Evolutionary conservation across 2,888 invertebrate genomes (phyloP).

Genomic region (Mythimna impura): DNA sequence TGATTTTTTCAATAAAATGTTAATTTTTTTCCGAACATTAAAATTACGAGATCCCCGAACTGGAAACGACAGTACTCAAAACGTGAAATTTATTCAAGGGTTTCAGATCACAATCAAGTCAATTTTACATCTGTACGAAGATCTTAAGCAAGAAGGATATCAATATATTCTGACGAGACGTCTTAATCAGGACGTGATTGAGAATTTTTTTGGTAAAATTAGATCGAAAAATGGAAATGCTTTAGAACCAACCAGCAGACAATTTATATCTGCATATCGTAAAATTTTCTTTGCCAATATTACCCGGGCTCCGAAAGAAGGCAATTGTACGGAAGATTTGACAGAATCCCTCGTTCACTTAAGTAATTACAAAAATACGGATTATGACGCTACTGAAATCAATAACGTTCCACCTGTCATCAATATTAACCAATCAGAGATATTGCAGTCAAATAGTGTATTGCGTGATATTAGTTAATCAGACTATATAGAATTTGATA

Average conservation of each 20-base stretch:
- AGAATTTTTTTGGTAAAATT: constrained; percentile 30
- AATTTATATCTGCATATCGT: constrained; percentile 20
- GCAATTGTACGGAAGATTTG: constrained; percentile 40
- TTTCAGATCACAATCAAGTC: constrained; percentile 31
- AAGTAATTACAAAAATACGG: constrained; percentile 15
- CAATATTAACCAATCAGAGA: constrained; percentile 20
- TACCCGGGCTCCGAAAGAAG: constrained; percentile 41
- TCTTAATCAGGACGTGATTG: constrained; percentile 30
- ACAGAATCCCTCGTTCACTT: constrained; percentile 34
- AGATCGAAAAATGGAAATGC: constrained; percentile 27
- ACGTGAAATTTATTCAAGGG: constrained; percentile 21
- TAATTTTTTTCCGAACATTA: constrained; percentile 18
- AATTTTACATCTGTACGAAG: constrained; percentile 24
- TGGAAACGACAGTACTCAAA: constrained; percentile 12
- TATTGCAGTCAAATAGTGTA: constrained; percentile 23
- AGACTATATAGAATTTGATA: constrained; percentile 39
- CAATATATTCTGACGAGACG: constrained; percentile 26
- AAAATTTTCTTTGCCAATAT: constrained; percentile 30
- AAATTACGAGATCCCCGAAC: constrained; percentile 17
- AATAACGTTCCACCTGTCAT: constrained; percentile 22
- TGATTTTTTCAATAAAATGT: constrained; percentile 23
- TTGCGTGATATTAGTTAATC: constrained; percentile 26
- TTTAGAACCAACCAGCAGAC: constrained; percentile 24
- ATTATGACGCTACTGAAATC: constrained; percentile 20
- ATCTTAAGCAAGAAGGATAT: constrained; percentile 25